Evolutionary conservation across 1,140 invertebrate genomes (phyloP), one percentile per base, ranked within the genome.

Genomic region (Protaetia brevitarsis): DNA sequence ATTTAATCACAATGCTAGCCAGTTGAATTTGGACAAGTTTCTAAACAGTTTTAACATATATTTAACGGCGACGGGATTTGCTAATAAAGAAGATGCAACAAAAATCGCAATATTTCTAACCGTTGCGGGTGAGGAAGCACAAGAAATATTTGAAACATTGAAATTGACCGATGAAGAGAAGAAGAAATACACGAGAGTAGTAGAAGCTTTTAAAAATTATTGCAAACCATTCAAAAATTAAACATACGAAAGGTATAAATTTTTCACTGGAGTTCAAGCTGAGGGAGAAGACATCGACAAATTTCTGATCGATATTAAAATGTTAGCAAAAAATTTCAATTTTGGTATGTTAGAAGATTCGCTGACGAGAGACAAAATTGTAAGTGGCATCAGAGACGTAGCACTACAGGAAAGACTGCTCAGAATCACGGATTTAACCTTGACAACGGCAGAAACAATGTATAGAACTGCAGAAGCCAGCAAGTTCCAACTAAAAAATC

Each of bases 251-350:
- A n/a, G n/a, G n/a, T n/a, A n/a, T n/a, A n/a, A n/a, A n/a, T n/a
- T 69, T 59, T 67, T 68, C 60, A 63, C 63, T 7, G 61, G 70
- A 31, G 60, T 28, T 2, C 71, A 74, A 64, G 62, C 65, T 19
- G 65, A 68, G 11, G 67, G 65, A 19, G 74, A 75, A 63, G 23
- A 56, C 7, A 67, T 74, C 23, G 69, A 34, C n/a, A 7, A 34
- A 7, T 34, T 34, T n/a, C 7, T 34, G n/a, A 34, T n/a, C 7
- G 31, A 34, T n/a, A 34, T 34, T n/a, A 34, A 34, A 34, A 34
- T 34, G 31, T n/a, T 34, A 34, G 31, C 31, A 34, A 34, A 34
- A n/a, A 7, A 34, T 7, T 34, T 7, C n/a, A 34, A 74, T 34
- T 34, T 34, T 34, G 31, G 31, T 34, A 27, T 10, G 11, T 59